Evolutionary conservation across 2,888 invertebrate genomes (phyloP).

Genomic region (Toxonevra muliebris): DNA sequence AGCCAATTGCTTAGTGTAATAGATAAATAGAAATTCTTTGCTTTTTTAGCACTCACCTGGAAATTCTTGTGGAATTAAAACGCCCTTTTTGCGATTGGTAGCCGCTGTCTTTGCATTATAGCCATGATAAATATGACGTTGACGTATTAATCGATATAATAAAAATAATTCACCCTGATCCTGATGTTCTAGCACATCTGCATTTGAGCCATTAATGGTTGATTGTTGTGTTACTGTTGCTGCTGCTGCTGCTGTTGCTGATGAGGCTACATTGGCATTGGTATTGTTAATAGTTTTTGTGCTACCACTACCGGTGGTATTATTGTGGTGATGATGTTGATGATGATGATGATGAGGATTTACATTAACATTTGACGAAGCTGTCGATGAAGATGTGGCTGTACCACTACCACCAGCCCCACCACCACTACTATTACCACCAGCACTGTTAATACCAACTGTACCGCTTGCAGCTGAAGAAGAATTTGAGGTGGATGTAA

Average conservation of each 20-base stretch:
- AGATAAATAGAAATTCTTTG: too few species aligned
- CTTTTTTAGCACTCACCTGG: conserved; percentile 55
- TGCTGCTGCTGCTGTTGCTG: conserved; percentile 35
- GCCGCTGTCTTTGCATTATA: conserved; percentile 61
- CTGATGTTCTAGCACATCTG: conserved; percentile 22
- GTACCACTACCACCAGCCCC: conserved; percentile 18
- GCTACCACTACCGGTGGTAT: conserved; percentile 10
- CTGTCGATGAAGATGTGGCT: conserved; percentile 38
- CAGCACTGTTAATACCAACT: conserved; percentile 32
- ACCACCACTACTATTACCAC: conserved; percentile 30
- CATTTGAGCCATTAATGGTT: conserved; percentile 35
- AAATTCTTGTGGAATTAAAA: conserved; percentile 65
- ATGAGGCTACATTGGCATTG: conserved; percentile 28
- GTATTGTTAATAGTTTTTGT: conserved; percentile 5
- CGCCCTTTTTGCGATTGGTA: conserved; percentile 61
- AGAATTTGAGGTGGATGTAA: conserved; percentile 54
- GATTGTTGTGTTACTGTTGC: conserved; percentile 22
- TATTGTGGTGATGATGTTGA: conserved; percentile 22
- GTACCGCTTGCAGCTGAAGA: conserved; percentile 40
- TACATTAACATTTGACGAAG: conserved; percentile 37
- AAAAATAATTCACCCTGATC: conserved; percentile 59
- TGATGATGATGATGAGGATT: conserved; percentile 36
- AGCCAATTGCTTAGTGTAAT: too few species aligned
- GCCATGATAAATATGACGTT: conserved; percentile 63
- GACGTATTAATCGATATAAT: conserved; percentile 61